Percentiles rank a stretch among this genome's conserved stretches.
Conservation (phyloP, 2,113 vertebrate species). For the Oreamnos americanus region DNA sequence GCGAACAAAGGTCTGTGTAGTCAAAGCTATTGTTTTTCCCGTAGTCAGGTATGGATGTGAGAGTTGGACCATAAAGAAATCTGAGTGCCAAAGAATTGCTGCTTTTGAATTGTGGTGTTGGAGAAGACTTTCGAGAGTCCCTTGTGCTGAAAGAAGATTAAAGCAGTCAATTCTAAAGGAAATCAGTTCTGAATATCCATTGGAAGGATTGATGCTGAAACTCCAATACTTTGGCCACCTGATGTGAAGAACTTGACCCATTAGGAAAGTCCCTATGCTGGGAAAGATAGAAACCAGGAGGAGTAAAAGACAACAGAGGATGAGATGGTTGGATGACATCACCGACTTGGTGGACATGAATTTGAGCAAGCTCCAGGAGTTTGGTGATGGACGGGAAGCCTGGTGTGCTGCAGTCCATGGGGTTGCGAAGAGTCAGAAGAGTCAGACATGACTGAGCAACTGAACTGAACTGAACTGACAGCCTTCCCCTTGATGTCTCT, state of each 20-base stretch:
- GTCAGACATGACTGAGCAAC: background rate
- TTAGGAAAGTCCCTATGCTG: background rate
- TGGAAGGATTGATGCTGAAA: background rate
- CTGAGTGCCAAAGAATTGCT: background rate
- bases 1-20: background rate
- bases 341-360: background rate
- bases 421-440: background rate
- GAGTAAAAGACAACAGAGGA: background rate
- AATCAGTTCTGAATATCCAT: background rate
- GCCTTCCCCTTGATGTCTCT: background rate
- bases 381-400: background rate
- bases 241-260: background rate
- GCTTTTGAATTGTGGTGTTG: background rate
- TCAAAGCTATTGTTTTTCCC: background rate
- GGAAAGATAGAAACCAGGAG: background rate
- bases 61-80: background rate
- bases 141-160: background rate
- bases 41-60: background rate
- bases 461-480: background rate
- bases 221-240: background rate
- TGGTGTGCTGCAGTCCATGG: background rate
- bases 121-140: background rate
- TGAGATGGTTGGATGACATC: background rate
- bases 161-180: background rate
- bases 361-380: background rate